Evolutionary conservation across 2,113 vertebrate species (phyloP).

Genomic region (Chaetura pelagica): DNA sequence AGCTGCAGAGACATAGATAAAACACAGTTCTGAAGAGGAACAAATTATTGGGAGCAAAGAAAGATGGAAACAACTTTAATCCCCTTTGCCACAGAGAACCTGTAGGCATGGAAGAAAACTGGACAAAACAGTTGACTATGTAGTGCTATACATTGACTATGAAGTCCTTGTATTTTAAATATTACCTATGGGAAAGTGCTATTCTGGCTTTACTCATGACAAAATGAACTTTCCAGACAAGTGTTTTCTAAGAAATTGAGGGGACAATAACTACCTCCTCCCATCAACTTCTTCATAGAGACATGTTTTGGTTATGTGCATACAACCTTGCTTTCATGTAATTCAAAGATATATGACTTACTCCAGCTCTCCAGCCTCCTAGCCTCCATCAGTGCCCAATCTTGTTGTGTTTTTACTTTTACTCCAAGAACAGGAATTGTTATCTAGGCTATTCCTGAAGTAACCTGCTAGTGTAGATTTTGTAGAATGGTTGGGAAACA

Average conservation of each 20-base stretch:
- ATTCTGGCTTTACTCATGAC: not conserved
- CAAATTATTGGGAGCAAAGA: not conserved
- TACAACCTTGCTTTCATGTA: not conserved
- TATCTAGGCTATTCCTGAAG: not conserved
- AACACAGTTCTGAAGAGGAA: not conserved
- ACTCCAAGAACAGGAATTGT: not conserved
- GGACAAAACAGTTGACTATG: not conserved
- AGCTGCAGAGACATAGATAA: not conserved
- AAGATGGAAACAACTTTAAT: not conserved
- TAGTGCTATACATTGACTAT: not conserved
- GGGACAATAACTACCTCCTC: rapidly evolving
- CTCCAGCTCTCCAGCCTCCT: not conserved
- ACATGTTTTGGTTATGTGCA: not conserved
- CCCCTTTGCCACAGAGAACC: not conserved
- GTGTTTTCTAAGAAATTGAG: not conserved
- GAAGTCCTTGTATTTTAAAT: not conserved
- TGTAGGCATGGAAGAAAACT: not conserved
- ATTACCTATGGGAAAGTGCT: not conserved
- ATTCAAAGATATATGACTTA: not conserved
- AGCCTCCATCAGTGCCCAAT: not conserved
- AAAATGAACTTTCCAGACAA: not conserved
- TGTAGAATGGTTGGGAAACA: not conserved
- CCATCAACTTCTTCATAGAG: not conserved
- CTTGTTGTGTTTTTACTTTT: not conserved
- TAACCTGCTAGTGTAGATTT: not conserved